phyloP scores from a whole-genome alignment of 92 coral and sea anemone species.

The Isaurus tuberculatus region DNA sequence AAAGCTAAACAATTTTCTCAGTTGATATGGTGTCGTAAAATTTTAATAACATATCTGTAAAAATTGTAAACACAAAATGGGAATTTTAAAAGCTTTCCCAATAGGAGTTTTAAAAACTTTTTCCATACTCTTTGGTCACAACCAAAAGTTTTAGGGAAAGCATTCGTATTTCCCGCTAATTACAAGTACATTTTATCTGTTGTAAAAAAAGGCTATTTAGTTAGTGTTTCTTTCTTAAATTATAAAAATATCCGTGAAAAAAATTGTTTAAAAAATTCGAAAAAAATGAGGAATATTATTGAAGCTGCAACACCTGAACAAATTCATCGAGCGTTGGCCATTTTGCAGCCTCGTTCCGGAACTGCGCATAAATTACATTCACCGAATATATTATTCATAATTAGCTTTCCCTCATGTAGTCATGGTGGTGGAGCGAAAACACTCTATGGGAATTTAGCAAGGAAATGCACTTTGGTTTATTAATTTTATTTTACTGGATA shows the following conservation, averaged over 20 bases:
- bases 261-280: not conserved
- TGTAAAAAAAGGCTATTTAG: no score
- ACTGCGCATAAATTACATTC: conserved; percentile 21
- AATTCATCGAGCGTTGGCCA: not conserved
- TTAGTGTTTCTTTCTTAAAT: no score
- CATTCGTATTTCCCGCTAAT: no score
- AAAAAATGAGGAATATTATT: conserved; percentile 10
- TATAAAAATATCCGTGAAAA: not conserved
- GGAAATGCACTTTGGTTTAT: conserved; percentile 48
- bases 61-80: no score
- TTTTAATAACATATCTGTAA: no score
- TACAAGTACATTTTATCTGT: no score
- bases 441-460: conserved; percentile 40
- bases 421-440: conserved; percentile 21
- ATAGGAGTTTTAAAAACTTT: no score
- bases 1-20: no score
- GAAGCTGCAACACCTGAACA: conserved; percentile 42
- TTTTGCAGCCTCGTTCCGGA: conserved; percentile 1
- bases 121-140: no score
- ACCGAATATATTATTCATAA: conserved; percentile 39
- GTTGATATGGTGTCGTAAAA: no score
- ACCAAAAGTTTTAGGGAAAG: no score
- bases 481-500: conserved; percentile 31
- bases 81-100: no score
- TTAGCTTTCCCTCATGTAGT: conserved; percentile 50